A percentile compares a stretch with the other conserved stretches of the same genome.
phyloP scores from a whole-genome alignment of 2,888 invertebrate species.

The Chrysomela aeneicollis region DNA sequence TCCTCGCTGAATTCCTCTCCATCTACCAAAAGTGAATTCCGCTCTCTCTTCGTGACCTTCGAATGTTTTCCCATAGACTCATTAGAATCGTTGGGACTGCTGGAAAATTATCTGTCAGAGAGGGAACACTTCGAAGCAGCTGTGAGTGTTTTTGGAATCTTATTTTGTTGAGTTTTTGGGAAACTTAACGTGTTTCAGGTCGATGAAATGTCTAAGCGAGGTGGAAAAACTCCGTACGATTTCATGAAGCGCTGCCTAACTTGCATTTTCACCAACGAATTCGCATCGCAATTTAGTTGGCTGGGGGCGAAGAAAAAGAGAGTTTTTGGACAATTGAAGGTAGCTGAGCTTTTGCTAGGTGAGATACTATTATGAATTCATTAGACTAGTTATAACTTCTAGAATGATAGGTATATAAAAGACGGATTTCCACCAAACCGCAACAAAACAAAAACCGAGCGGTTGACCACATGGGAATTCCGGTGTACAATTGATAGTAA shows the following conservation, averaged over 20 bases:
- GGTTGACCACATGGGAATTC: no score
- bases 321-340: conserved; percentile 10
- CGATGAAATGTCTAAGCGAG: neutral
- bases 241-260: conserved; percentile 7
- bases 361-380: no score
- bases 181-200: neutral
- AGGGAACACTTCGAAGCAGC: conserved; percentile 4
- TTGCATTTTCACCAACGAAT: conserved; percentile 9
- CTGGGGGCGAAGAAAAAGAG: conserved; percentile 12
- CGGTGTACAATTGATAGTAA: no score
- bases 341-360: conserved; percentile 11
- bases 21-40: no score
- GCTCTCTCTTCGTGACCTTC: conserved; percentile 2
- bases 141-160: neutral
- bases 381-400: no score
- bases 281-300: conserved; percentile 14
- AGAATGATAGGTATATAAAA: no score
- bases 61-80: conserved; percentile 8
- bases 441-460: no score
- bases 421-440: no score
- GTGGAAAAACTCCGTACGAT: conserved; percentile 9
- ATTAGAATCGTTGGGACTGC: neutral
- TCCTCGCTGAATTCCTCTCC: no score
- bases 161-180: neutral
- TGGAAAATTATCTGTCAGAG: conserved; percentile 8